Base-by-base conservation (phyloP, 2,888 invertebrate species). In the Cheilosia impressa region DNA sequence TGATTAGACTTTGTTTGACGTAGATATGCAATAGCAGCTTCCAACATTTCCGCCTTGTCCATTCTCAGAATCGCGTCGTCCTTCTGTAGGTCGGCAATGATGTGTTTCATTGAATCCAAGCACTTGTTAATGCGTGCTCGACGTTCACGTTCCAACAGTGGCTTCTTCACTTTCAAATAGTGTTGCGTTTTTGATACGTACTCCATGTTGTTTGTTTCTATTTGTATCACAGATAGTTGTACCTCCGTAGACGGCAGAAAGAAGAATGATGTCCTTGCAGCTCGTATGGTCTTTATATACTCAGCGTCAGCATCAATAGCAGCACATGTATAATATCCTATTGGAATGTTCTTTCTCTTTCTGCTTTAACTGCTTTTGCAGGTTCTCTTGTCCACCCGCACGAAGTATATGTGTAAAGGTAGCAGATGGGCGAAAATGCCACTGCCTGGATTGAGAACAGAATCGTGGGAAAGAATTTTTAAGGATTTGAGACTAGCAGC, bases 81-180 rank as follows among this genome's bases (percentile, higher is more conserved):
- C 92, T 96, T 96, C 87, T 97, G 96, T 24, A 92, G 88, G 38
- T 91, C 90, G 58, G 97, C 96, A 95, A 97, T 96, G 91, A 97
- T 93, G 93, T 97, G 96, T 92, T 97, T 97, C 82, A 97, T 94
- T 90, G 97, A 96, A 93, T 97, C 97, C 90, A 97, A 93, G 93
- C 97, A 97, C 89, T 96, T 95, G 93, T 97, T 97, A 93, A 97
- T 97, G 91, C 97, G 94, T 88, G 97, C 97, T 89, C 97, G 94
- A 87, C 97, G 94, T 92, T 97, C 96, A 90, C 97, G 94, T 93
- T 97, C 97, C 88, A 97, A 93, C 95, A 97, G 95, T 90, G 97
- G 97, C 92, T 97, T 97, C 96, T 97, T 97, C 91, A 97, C 96
- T 95, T 97, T 97, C 93, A 97, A 95, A 93, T 97, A 97, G 93